These are phyloP conservation scores for Paraescarpia echinospica DNA, from an alignment of 1,140 invertebrate genomes.

Conservation along the genomic window DNA sequence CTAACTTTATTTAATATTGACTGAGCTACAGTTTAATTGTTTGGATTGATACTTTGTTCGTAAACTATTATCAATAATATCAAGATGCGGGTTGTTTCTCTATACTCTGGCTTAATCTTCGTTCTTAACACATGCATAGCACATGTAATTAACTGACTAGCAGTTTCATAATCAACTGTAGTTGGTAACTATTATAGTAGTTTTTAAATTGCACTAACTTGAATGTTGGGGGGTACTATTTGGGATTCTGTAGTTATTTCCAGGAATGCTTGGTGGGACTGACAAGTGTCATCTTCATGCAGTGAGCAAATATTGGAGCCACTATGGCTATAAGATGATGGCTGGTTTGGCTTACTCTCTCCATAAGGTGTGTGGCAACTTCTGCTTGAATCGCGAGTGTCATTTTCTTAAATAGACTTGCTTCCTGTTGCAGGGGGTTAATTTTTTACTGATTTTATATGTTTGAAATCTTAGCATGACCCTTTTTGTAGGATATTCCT, in stretches of 20 bases:
- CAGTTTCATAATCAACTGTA: neutral
- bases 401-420: neutral
- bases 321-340: neutral
- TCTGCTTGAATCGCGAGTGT: neutral
- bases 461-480: neutral
- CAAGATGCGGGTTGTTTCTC: neutral
- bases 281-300: neutral
- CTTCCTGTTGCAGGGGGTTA: neutral
- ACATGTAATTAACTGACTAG: neutral
- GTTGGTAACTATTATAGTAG: neutral
- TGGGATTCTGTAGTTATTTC: neutral
- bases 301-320: neutral
- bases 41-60: neutral
- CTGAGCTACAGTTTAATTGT: neutral
- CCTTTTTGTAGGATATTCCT: too few species aligned
- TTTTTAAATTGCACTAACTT: neutral
- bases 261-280: neutral
- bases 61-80: neutral
- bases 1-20: too few species aligned
- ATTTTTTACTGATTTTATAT: neutral
- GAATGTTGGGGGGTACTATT: neutral
- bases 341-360: neutral
- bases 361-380: neutral
- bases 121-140: neutral
- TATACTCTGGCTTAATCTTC: neutral